phyloP scores from a whole-genome alignment of 2,797 vertebrate genomes.

The Echiichthys vipera region DNA sequence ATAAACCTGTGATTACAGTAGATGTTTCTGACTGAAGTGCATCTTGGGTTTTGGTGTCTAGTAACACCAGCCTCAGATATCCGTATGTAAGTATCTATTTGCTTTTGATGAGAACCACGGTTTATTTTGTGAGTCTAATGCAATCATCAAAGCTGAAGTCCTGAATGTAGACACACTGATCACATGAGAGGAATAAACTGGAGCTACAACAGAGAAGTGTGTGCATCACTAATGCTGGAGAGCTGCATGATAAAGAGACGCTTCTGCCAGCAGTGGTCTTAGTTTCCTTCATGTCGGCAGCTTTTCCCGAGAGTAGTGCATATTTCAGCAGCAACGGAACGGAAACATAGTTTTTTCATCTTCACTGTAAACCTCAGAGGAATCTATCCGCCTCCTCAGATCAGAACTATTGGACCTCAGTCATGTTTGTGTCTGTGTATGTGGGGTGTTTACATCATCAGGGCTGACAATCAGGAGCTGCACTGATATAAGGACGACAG shows the following conservation, averaged over 20 bases:
- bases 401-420: not conserved
- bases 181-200: constrained; percentile 18
- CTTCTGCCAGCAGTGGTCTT: not conserved
- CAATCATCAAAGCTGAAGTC: constrained; percentile 23
- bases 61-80: not conserved
- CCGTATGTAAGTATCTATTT: too few species aligned
- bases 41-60: not conserved
- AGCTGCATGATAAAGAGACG: not conserved
- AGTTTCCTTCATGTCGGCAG: constrained; percentile 15
- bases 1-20: too few species aligned
- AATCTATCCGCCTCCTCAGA: not conserved
- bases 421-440: constrained; percentile 13
- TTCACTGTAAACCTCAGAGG: constrained; percentile 12
- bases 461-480: too few species aligned
- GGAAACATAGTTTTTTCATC: constrained; percentile 11
- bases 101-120: not conserved
- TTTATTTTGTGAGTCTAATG: constrained; percentile 42
- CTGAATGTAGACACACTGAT: not conserved
- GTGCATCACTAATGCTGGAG: constrained; percentile 18
- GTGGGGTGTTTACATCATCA: constrained; percentile 15
- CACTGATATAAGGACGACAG: not conserved
- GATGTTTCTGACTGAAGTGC: too few species aligned
- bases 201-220: constrained; percentile 14
- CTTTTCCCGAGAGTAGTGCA: constrained; percentile 27
- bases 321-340: constrained; percentile 27